phyloP scores from a whole-genome alignment of 2,888 invertebrate species.

The Mesorhabditis belari region DNA sequence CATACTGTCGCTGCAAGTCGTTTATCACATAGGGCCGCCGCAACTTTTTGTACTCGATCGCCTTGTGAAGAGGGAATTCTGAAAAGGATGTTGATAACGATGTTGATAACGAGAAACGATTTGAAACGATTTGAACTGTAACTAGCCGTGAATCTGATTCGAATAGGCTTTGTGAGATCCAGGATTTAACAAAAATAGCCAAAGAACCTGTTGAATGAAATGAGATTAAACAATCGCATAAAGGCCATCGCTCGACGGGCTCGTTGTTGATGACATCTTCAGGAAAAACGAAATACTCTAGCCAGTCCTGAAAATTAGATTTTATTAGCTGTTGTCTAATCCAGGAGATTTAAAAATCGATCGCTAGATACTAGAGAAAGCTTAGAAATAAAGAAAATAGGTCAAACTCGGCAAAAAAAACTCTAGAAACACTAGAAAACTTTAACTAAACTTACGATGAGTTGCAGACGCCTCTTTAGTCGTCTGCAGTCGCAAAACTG shows the following conservation, averaged over 20 bases:
- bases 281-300: conserved; percentile 71
- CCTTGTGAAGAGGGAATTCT: conserved; percentile 55
- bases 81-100: neutral
- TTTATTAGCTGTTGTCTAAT: neutral
- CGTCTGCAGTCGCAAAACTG: neutral
- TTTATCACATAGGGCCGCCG: conserved; percentile 93
- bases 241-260: conserved; percentile 94
- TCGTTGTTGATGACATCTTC: conserved; percentile 91
- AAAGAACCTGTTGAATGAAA: conserved; percentile 56
- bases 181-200: neutral
- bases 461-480: neutral
- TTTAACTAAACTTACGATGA: neutral
- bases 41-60: conserved; percentile 86
- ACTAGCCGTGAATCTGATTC: too few species aligned
- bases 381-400: too few species aligned
- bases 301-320: conserved; percentile 33
- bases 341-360: neutral
- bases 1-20: conserved; percentile 95
- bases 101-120: neutral
- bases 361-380: too few species aligned
- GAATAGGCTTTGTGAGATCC: too few species aligned
- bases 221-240: conserved; percentile 92
- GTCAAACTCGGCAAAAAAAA: neutral
- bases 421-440: neutral
- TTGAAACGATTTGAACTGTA: neutral